Evolutionary conservation across 2,888 invertebrate species (phyloP).

Genomic region (Drosophila atripex): DNA sequence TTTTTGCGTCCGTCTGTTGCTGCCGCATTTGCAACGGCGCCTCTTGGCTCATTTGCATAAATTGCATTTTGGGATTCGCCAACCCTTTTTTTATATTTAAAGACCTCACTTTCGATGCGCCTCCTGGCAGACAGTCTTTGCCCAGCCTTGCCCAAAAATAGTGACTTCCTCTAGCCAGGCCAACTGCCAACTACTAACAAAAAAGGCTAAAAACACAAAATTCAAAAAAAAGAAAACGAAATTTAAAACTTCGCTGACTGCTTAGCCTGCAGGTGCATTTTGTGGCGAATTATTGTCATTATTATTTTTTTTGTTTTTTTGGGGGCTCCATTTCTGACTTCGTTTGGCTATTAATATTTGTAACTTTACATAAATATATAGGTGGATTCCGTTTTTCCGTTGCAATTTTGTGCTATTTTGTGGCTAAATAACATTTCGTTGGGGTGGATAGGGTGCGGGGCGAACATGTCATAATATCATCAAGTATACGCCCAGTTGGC

Average conservation of each 20-base stretch:
- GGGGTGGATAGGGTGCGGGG: conserved; percentile 5
- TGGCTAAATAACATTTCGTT: conserved; percentile 42
- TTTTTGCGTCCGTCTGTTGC: conserved; percentile 9
- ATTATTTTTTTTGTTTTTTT: conserved; percentile 58
- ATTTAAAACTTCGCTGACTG: conserved; percentile 46
- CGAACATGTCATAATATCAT: conserved; percentile 54
- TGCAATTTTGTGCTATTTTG: conserved; percentile 59
- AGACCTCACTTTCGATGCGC: conserved; percentile 42
- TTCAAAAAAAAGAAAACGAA: conserved; percentile 21
- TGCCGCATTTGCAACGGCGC: conserved; percentile 71
- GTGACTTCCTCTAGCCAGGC: conserved; percentile 32
- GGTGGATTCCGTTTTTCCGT: conserved; percentile 27
- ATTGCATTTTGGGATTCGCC: conserved; percentile 71
- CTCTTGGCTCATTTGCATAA: conserved; percentile 76
- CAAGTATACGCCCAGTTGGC: conserved; percentile 51
- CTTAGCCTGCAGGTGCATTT: conserved; percentile 78
- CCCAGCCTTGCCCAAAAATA: conserved; percentile 38
- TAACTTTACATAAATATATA: conserved; percentile 45
- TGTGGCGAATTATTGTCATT: conserved; percentile 78
- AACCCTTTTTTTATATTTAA: conserved; percentile 62
- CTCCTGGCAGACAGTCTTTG: conserved; percentile 7
- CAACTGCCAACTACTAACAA: too few species aligned
- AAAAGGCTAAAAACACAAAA: conserved; percentile 18
- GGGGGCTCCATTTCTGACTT: conserved; percentile 35
- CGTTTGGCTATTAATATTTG: conserved; percentile 48